These are phyloP conservation scores for Lethenteron camtschaticum DNA, from an alignment of 2,113 vertebrate genomes.

Conservation along the genomic window DNA sequence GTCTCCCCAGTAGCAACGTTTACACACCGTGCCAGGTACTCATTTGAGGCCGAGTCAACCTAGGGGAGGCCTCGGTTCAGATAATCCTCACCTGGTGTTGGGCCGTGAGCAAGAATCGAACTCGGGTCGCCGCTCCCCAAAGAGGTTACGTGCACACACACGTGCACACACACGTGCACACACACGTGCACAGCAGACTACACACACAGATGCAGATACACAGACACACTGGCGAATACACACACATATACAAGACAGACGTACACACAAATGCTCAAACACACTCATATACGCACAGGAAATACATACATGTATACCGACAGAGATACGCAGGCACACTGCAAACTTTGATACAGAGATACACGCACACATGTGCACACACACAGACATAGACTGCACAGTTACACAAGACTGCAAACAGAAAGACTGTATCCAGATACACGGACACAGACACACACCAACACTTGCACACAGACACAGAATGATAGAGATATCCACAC, in stretches of 20 bases:
- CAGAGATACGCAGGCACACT: slow-evolving; percentile 3
- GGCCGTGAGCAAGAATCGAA: no score
- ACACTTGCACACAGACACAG: slow-evolving; percentile 1
- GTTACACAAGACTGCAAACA: background rate
- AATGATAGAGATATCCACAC: background rate
- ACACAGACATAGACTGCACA: slow-evolving; percentile 2
- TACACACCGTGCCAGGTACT: no score
- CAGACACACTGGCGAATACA: background rate
- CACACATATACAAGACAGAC: background rate
- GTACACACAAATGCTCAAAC: background rate
- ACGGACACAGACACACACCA: slow-evolving; percentile 4
- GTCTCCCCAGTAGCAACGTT: no score
- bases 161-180: slow-evolving; percentile 5
- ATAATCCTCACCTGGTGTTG: no score
- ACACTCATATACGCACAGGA: background rate
- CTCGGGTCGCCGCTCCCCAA: background rate
- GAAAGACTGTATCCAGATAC: background rate
- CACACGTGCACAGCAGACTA: background rate
- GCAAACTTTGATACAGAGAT: background rate
- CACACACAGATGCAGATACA: slow-evolving; percentile 6
- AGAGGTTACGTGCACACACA: background rate
- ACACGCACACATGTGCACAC: background rate
- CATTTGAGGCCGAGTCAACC: no score
- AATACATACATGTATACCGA: background rate
- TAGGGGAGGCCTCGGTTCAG: no score